Percentiles rank a stretch among this genome's conserved stretches.
Conservation (phyloP, 2,797 vertebrate genomes). For the Anableps anableps region DNA sequence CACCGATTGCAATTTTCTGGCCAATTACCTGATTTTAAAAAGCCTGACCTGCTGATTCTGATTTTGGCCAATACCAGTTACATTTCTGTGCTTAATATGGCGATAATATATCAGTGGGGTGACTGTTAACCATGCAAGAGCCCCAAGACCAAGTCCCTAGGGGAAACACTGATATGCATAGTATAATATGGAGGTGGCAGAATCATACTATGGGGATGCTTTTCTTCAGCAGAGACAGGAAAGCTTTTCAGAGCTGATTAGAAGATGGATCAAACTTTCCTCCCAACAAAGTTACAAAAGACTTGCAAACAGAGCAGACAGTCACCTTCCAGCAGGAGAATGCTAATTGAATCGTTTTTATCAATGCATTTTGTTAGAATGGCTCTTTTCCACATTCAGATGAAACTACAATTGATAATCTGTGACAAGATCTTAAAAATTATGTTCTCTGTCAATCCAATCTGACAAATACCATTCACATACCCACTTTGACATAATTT, state of each 20-base stretch:
- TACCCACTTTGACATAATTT: neutral
- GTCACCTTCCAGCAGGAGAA: neutral
- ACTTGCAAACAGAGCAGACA: neutral
- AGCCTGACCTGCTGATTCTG: no score
- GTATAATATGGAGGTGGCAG: neutral
- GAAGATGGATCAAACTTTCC: no score
- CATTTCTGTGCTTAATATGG: no score
- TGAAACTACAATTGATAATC: neutral
- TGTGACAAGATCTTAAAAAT: neutral
- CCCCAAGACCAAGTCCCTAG: no score
- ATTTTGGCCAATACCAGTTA: no score
- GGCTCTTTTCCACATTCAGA: neutral
- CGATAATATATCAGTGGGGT: no score
- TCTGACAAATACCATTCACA: neutral
- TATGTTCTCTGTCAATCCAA: neutral
- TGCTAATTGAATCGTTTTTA: neutral
- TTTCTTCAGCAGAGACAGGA: neutral
- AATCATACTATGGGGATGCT: neutral
- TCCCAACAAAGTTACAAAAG: neutral
- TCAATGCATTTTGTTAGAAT: neutral
- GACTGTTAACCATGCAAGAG: no score
- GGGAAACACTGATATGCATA: no score
- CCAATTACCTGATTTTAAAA: no score
- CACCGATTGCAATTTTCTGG: no score
- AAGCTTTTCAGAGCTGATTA: neutral